phyloP scores from a whole-genome alignment of 2,888 invertebrate genomes.

The Petrophora chlorosata region DNA sequence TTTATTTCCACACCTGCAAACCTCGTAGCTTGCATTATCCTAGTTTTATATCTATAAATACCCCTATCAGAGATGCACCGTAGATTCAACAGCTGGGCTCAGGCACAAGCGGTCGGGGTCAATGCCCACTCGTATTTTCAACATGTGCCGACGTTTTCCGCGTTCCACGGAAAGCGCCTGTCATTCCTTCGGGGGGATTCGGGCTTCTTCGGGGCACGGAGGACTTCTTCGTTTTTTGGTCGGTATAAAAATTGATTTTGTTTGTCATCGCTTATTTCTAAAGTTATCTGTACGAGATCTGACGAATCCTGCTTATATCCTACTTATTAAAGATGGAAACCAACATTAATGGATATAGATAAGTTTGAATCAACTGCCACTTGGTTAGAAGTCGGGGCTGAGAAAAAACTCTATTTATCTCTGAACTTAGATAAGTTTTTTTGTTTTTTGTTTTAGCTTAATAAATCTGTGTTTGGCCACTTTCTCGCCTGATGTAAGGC shows the following conservation, averaged over 20 bases:
- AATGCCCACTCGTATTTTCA: constrained; percentile 82
- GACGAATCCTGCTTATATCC: no score
- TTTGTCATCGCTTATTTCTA: background rate
- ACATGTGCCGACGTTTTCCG: constrained; percentile 82
- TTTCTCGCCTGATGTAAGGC: no score
- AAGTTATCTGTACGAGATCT: no score
- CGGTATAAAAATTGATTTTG: constrained; percentile 20
- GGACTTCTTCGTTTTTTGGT: constrained; percentile 35
- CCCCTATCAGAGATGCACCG: constrained; percentile 67
- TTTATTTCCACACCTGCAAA: constrained; percentile 7
- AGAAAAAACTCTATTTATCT: no score
- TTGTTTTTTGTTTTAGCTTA: no score
- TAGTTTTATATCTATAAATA: constrained; percentile 59
- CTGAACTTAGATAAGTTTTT: no score
- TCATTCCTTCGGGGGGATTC: constrained; percentile 74
- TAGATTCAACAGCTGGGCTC: constrained; percentile 79
- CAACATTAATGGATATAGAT: no score
- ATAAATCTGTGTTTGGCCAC: no score
- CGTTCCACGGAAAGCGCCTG: constrained; percentile 80
- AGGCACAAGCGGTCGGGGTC: constrained; percentile 75
- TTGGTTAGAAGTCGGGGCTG: no score
- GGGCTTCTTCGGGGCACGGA: constrained; percentile 59
- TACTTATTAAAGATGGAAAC: no score
- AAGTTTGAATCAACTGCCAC: no score
- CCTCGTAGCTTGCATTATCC: constrained; percentile 10